Evolutionary conservation across 2,888 invertebrate species (phyloP).

Genomic region (Lamproptera curius): DNA sequence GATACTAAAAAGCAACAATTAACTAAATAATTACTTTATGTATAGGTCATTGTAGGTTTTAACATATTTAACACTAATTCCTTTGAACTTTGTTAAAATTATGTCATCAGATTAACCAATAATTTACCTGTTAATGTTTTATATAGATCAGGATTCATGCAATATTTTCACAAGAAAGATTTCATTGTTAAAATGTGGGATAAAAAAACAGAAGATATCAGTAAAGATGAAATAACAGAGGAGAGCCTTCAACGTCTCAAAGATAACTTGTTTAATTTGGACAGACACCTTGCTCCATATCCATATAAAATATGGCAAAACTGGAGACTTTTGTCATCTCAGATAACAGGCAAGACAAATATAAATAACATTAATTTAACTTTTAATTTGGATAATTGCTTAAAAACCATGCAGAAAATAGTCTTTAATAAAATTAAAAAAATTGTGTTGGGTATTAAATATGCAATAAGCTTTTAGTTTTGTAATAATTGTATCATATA

Average conservation of each 20-base stretch:
- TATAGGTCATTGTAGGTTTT: too few species aligned
- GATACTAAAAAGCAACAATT: too few species aligned
- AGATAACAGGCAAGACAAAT: conserved; percentile 79
- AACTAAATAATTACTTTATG: too few species aligned
- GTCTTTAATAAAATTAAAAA: too few species aligned
- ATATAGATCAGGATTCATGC: conserved; percentile 88
- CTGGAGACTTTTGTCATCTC: conserved; percentile 88
- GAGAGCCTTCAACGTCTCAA: conserved; percentile 82
- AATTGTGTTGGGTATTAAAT: too few species aligned
- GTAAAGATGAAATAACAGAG: conserved; percentile 80
- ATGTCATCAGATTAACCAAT: too few species aligned
- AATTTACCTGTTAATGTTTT: not conserved
- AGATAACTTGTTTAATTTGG: conserved; percentile 84
- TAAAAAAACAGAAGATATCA: conserved; percentile 84
- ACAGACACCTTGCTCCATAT: conserved; percentile 91
- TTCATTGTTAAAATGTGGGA: conserved; percentile 95
- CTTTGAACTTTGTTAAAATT: too few species aligned
- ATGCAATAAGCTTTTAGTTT: too few species aligned
- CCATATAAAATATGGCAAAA: conserved; percentile 92
- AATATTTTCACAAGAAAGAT: conserved; percentile 89
- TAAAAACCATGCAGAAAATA: too few species aligned
- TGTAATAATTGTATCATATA: not conserved
- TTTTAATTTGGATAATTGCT: too few species aligned
- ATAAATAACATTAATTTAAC: too few species aligned
- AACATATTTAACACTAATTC: too few species aligned